Base-by-base conservation (phyloP, 2,888 invertebrate species). In the Dioctria rufipes region DNA sequence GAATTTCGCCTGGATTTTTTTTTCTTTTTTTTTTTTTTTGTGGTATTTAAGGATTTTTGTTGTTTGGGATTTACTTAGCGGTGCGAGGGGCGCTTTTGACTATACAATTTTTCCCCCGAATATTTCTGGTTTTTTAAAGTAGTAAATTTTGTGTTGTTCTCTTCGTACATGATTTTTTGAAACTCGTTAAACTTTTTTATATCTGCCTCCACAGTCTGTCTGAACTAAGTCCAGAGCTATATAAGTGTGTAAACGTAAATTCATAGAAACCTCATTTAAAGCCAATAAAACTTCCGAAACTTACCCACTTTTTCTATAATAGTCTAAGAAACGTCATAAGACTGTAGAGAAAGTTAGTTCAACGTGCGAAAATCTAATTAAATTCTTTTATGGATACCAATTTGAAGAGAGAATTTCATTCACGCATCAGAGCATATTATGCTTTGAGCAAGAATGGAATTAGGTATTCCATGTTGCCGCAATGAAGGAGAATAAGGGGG, bases 321-420 rank as follows among this genome's bases (percentile, higher is more conserved):
- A 51, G 11, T 51, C 11, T 1, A 51, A 6, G 6, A 11, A 6
- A 61, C n/a, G 37, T 37, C 61, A 61, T 61, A 54, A 54, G 3
- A 54, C 11, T 54, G 9, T 46, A 11, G 54, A 8, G n/a, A 4
- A 2, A 54, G 54, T 54, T 54, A 54, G 5, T 61, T 61, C 11
- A 39, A 39, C 61, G 61, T 39, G 39, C 37, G 8, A 61, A 39
- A 39, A 61, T 61, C 61, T 61, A 61, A 61, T 61, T 61, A 61
- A 61, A 61, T 61, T 61, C 61, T 61, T 61, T 61, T 25, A 37
- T 25, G 37, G 61, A 61, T 61, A 25, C 13, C 61, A 61, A 13
- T 61, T 46, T 54, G 4, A n/a, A 4, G 6, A 8, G 3, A 54
- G 54, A 54, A 39, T 39, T 61, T 61, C 39, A 61, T 25, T 13